Percentiles rank a stretch among this genome's conserved stretches.
phyloP scores from a whole-genome alignment of 2,888 invertebrate genomes.

The Perizoma flavofasciatum region DNA sequence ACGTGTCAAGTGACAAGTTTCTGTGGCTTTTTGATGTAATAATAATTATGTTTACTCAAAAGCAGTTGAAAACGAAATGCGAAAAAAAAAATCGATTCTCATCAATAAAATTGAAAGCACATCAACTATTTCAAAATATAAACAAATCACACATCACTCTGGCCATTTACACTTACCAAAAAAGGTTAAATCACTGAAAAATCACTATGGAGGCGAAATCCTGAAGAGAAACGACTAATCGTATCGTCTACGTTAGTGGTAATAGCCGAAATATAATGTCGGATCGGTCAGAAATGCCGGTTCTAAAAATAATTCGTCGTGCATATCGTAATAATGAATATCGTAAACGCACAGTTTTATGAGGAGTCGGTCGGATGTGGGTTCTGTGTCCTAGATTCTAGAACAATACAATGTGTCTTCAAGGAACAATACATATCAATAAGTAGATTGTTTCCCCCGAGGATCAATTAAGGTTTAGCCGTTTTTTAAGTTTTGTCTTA shows the following conservation, averaged over 20 bases:
- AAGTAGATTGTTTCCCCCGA: too few relatives aligned
- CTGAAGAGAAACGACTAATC: conserved; percentile 32
- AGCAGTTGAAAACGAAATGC: neutral
- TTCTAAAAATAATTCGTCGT: conserved; percentile 58
- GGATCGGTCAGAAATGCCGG: conserved; percentile 45
- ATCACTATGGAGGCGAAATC: conserved; percentile 29
- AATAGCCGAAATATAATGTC: conserved; percentile 41
- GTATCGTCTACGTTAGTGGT: conserved; percentile 37
- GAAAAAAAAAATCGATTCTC: conserved; percentile 2
- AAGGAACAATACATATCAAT: too few relatives aligned
- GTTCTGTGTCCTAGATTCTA: conserved; percentile 8
- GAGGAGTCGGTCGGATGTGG: conserved; percentile 33
- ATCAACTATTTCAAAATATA: neutral
- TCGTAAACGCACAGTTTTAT: conserved; percentile 50
- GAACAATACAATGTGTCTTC: neutral
- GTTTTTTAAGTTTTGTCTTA: too few relatives aligned
- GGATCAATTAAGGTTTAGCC: too few relatives aligned
- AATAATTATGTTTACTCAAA: too few relatives aligned
- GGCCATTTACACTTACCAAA: conserved; percentile 34
- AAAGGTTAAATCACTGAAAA: conserved; percentile 31
- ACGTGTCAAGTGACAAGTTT: too few relatives aligned
- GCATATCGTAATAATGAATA: conserved; percentile 54
- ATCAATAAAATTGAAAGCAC: conserved; percentile 1
- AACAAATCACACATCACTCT: conserved; percentile 19
- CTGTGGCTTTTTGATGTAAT: too few relatives aligned